Evolutionary conservation across 2,888 invertebrate genomes (phyloP).

Genomic region (Drosophila subsilvestris): DNA sequence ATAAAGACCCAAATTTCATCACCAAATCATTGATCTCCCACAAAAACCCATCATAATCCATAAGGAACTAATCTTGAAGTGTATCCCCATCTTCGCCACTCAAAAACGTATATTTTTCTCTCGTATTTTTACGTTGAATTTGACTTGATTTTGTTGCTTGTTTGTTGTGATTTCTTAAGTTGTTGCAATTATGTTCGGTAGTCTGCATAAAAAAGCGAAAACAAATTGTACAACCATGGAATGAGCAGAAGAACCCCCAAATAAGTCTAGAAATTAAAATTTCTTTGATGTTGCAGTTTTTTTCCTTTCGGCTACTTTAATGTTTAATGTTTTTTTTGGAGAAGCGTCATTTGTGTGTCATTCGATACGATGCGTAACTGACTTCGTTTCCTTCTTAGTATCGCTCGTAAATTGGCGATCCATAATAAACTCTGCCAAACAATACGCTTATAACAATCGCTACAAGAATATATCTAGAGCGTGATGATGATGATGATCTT

Average conservation of each 20-base stretch:
- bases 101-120: not conserved
- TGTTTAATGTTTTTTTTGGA: constrained; percentile 14
- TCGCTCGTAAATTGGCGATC: constrained; percentile 42
- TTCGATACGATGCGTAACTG: constrained; percentile 29
- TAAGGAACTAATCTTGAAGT: not conserved
- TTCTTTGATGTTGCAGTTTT: constrained; percentile 34
- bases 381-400: constrained; percentile 33
- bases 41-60: too few relatives aligned
- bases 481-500: constrained; percentile 46
- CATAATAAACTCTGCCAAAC: constrained; percentile 59
- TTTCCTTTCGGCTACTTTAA: constrained; percentile 52
- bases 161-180: constrained; percentile 78
- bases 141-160: constrained; percentile 56
- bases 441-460: constrained; percentile 67
- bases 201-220: constrained; percentile 49
- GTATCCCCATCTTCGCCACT: not conserved
- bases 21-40: too few relatives aligned
- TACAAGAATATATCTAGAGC: constrained; percentile 52
- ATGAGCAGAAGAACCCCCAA: constrained; percentile 1
- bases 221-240: constrained; percentile 35
- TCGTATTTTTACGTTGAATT: constrained; percentile 35
- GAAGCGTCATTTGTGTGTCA: constrained; percentile 35
- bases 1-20: too few relatives aligned
- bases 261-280: constrained; percentile 51
- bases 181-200: constrained; percentile 72